These are phyloP conservation scores for Mythimna impura DNA, from an alignment of 2,888 invertebrate genomes.

Conservation along the genomic window DNA sequence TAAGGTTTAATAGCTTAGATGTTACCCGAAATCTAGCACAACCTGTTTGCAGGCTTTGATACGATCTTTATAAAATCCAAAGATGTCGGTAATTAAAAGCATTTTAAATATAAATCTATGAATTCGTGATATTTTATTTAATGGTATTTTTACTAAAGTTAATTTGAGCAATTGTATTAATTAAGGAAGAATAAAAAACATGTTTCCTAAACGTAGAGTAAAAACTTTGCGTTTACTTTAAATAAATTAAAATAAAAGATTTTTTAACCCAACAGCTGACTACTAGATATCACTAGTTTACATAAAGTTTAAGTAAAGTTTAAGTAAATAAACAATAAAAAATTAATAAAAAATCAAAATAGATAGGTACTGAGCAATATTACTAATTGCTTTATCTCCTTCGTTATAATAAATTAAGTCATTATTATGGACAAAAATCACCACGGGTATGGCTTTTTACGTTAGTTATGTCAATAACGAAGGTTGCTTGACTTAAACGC, in stretches of 20 bases:
- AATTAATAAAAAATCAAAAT: neutral
- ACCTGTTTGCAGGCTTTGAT: slow-evolving; percentile 49
- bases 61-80: slow-evolving; percentile 48
- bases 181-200: neutral
- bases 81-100: slow-evolving; percentile 39
- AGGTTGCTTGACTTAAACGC: neutral
- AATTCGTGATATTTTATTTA: slow-evolving; percentile 18
- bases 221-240: neutral
- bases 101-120: slow-evolving; percentile 25
- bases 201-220: neutral
- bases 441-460: neutral
- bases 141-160: slow-evolving; percentile 8
- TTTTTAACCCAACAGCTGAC: neutral
- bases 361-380: neutral
- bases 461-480: slow-evolving; percentile 19
- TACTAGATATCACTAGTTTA: too few relatives aligned
- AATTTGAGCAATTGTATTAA: neutral
- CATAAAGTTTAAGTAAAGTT: too few relatives aligned
- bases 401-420: neutral
- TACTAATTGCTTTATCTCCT: neutral
- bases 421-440: neutral
- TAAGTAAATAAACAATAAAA: too few relatives aligned
- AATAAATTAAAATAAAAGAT: neutral
- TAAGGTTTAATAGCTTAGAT: slow-evolving; percentile 37
- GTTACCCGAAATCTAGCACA: slow-evolving; percentile 29